Evolutionary conservation across 1,140 invertebrate species (phyloP), one percentile per base, ranked within the genome.

Genomic region (Micrasema longulum): DNA sequence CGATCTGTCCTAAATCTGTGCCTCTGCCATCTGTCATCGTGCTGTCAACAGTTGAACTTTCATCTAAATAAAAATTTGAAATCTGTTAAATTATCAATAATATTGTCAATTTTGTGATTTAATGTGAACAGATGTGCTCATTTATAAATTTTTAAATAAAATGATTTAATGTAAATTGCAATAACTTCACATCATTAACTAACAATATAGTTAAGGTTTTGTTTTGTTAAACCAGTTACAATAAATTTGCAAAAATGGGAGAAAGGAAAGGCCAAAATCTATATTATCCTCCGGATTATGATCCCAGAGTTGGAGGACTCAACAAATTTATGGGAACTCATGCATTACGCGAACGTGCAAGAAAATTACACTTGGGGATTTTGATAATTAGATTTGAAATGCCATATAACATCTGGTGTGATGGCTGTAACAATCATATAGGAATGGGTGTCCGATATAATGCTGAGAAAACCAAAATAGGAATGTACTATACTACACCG

Each of bases 391-490:
- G 97, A 66, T 99, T 99, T 90, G 98, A 99, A 86, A 98, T 99
- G 97, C 98, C 98, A 0, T 99, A 97, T 78, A 99, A 99, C 84
- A 99, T 99, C 75, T 99, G 97, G 97, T 99, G 97, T 78, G 92
- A 97, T 57, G 97, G 97, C 26, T 99, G 98, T 82, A 91, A 93
- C 60, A 99, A 98, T 86, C 98, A 99, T 80, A 97, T 99, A 75
- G 98, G 97, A 22, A 99, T 98, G 96, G 97, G 98, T 20, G 98
- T 99, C 0, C 87, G 95, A 65, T 99, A 99, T 80, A 99, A 99
- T 87, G 97, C 98, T 4, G 97, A 99, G 81, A 99, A 99, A 83
- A 97, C 90, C 5, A 99, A 99, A 88, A 89, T 97, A 77, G 98
- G 98, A 77, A 99, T 97, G 93, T 99, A 99, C 81, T 99, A 98